Evolutionary conservation across 1,140 invertebrate genomes (phyloP).

Genomic region (Euura saliciscinereae): DNA sequence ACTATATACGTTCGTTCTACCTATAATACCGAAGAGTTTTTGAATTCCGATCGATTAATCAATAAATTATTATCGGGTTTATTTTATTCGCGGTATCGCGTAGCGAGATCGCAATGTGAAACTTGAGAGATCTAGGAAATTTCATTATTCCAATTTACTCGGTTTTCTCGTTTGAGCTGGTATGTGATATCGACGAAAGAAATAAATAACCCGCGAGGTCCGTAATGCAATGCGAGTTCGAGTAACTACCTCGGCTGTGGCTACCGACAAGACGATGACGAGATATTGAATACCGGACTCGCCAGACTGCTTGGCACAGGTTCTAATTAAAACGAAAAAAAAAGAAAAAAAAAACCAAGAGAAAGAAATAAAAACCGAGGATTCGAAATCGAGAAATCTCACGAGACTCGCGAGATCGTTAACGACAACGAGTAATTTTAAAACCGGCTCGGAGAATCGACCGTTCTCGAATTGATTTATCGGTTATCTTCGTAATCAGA

Average conservation of each 20-base stretch:
- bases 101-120: too few species aligned
- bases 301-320: neutral
- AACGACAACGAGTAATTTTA: neutral
- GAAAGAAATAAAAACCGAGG: neutral
- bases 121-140: too few species aligned
- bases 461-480: too few species aligned
- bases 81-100: too few species aligned
- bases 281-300: constrained; percentile 1
- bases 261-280: constrained; percentile 3
- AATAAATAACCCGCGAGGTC: too few species aligned
- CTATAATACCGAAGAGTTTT: neutral
- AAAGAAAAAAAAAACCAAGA: neutral
- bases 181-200: too few species aligned
- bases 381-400: constrained; percentile 5
- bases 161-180: too few species aligned
- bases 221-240: too few species aligned
- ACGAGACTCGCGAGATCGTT: neutral
- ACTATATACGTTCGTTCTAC: neutral
- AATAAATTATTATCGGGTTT: too few species aligned
- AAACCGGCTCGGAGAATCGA: neutral
- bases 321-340: neutral
- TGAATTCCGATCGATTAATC: neutral
- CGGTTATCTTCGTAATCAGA: too few species aligned
- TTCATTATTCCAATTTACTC: too few species aligned
- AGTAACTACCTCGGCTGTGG: neutral